A percentile compares a stretch with the other conserved stretches of the same genome.
phyloP scores from a whole-genome alignment of 2,888 invertebrate genomes.

The Drosophila vallismaia region DNA sequence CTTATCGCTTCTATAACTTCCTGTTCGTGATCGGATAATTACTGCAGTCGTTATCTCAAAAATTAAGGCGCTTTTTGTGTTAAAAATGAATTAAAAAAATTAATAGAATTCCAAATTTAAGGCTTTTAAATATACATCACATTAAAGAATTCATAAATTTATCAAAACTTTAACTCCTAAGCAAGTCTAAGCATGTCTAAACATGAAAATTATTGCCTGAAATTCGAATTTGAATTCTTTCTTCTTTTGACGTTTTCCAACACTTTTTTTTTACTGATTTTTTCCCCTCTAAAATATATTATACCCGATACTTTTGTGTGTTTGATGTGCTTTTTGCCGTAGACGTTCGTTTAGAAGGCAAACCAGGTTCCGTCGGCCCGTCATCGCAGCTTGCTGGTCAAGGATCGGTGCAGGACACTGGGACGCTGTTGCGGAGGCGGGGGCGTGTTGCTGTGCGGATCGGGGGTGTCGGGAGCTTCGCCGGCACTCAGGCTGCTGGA shows the following conservation, averaged over 20 bases:
- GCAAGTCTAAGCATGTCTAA: no score
- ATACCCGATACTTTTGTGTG: not conserved
- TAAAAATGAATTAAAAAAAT: not conserved
- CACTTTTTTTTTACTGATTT: not conserved
- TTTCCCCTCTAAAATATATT: not conserved
- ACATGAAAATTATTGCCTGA: no score
- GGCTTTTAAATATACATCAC: not conserved
- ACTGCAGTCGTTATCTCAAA: conserved; percentile 15
- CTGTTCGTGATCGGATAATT: conserved; percentile 21
- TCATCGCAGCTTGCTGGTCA: conserved; percentile 77
- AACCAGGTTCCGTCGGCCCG: conserved; percentile 70
- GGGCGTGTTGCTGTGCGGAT: conserved; percentile 50
- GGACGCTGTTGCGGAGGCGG: conserved; percentile 39
- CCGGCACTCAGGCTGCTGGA: conserved; percentile 56
- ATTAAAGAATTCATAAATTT: not conserved
- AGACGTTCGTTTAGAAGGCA: conserved; percentile 65
- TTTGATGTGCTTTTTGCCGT: conserved; percentile 68
- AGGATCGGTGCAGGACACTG: conserved; percentile 30
- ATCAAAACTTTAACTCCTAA: no score
- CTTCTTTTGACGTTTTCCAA: no score
- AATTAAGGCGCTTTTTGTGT: conserved; percentile 10
- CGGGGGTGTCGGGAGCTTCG: conserved; percentile 56
- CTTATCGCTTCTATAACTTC: no score
- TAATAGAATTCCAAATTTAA: not conserved
- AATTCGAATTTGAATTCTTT: no score